Percentiles rank a stretch among this genome's conserved stretches.
Conservation (phyloP, 2,888 invertebrate species). For the Agrochola lota region DNA sequence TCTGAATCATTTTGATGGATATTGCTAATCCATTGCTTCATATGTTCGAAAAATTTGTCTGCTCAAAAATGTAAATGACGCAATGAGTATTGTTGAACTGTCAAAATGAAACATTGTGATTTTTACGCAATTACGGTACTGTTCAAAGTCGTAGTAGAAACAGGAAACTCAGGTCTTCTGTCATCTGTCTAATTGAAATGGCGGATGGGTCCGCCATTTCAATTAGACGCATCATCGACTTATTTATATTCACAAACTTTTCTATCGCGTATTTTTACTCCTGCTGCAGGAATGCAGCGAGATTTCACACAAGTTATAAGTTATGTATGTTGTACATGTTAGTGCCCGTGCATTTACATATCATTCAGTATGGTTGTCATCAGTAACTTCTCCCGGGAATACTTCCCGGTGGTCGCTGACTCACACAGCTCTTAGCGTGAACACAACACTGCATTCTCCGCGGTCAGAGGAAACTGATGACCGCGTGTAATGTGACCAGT, state of each 20-base stretch:
- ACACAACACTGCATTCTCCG: slow-evolving; percentile 52
- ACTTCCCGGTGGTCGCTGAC: slow-evolving; percentile 51
- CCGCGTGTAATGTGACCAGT: slow-evolving; percentile 25
- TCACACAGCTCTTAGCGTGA: slow-evolving; percentile 56
- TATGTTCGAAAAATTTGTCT: too few relatives aligned
- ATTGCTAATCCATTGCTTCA: too few relatives aligned
- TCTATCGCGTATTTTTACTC: background rate
- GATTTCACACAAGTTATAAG: background rate
- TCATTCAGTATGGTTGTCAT: slow-evolving; percentile 4
- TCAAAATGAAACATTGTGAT: too few relatives aligned
- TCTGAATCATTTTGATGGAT: too few relatives aligned
- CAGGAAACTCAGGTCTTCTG: background rate
- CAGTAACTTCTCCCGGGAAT: slow-evolving; percentile 21
- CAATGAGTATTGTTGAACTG: too few relatives aligned
- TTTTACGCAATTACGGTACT: too few relatives aligned
- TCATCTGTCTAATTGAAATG: too few relatives aligned
- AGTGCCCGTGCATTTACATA: background rate
- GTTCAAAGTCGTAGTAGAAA: too few relatives aligned
- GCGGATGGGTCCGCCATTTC: background rate
- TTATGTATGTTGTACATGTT: background rate
- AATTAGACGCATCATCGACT: too few relatives aligned
- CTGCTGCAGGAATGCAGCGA: background rate
- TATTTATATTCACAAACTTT: background rate
- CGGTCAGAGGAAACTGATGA: slow-evolving; percentile 57
- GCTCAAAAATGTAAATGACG: too few relatives aligned